These are phyloP conservation scores for Macroramphosus scolopax DNA, from an alignment of 2,797 vertebrate genomes.

Conservation along the genomic window DNA sequence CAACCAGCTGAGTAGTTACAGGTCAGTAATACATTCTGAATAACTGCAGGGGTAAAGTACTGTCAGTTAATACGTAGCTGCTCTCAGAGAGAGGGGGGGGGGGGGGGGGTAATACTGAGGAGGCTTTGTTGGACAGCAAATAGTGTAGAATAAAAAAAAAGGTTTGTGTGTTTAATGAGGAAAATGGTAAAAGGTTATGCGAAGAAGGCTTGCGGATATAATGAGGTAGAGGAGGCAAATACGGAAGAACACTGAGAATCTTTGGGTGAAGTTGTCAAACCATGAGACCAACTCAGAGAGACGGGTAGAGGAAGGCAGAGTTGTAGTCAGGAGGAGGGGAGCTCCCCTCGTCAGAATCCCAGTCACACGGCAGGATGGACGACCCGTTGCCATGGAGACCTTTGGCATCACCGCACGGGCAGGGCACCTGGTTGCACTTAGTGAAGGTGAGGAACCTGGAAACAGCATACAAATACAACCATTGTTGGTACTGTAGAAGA, in stretches of 20 bases:
- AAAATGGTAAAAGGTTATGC: too few relatives aligned
- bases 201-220: constrained; percentile 8
- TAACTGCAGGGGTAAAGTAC: constrained; percentile 24
- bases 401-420: constrained; percentile 66
- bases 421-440: constrained; percentile 68
- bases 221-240: constrained; percentile 47
- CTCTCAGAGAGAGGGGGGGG: constrained; percentile 36
- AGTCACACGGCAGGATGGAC: constrained; percentile 51
- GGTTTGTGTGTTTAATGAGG: too few relatives aligned
- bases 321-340: constrained; percentile 83
- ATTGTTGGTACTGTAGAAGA: too few relatives aligned
- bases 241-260: constrained; percentile 3
- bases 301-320: constrained; percentile 74
- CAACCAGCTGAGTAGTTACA: constrained; percentile 35
- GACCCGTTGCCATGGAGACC: constrained; percentile 57
- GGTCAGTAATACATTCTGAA: constrained; percentile 42
- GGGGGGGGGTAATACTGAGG: constrained; percentile 1
- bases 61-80: constrained; percentile 49
- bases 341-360: constrained; percentile 59
- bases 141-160: background rate
- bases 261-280: background rate
- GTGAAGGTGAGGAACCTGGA: constrained; percentile 79
- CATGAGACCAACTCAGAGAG: constrained; percentile 52
- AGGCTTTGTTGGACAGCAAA: constrained; percentile 35
- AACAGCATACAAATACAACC: background rate